These are phyloP conservation scores for Scolopax rusticola DNA, from an alignment of 2,797 vertebrate genomes.

Conservation along the genomic window DNA sequence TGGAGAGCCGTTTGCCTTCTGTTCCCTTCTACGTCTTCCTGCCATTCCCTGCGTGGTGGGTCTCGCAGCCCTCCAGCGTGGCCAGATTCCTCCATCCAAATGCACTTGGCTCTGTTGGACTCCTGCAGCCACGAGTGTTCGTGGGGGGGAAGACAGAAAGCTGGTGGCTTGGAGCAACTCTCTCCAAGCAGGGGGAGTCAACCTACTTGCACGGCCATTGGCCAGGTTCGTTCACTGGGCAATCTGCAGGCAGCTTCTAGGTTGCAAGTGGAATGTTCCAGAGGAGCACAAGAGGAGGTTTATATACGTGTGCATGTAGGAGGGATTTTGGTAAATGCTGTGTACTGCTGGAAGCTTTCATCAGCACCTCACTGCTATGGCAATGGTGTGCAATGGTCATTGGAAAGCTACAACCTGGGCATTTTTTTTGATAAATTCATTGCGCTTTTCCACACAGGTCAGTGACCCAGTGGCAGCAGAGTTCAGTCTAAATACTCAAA, in stretches of 20 bases:
- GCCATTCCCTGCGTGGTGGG: rapidly evolving
- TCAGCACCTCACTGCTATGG: background rate
- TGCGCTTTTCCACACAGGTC: conserved; percentile 75
- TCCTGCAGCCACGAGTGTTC: background rate
- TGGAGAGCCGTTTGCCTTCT: background rate
- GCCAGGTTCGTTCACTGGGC: background rate
- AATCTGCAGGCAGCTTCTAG: background rate
- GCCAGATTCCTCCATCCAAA: background rate
- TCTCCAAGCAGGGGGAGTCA: background rate
- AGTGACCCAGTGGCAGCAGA: conserved; percentile 88
- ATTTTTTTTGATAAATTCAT: background rate
- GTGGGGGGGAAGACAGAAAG: background rate
- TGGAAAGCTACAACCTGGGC: background rate
- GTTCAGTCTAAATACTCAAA: conserved; percentile 89
- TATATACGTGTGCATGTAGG: background rate
- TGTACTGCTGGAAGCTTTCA: background rate
- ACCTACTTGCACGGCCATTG: background rate
- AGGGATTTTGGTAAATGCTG: background rate
- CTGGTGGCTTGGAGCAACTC: background rate
- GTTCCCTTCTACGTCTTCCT: background rate
- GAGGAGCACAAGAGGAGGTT: background rate
- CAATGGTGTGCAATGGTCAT: background rate
- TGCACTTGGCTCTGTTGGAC: background rate
- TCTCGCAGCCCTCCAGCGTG: rapidly evolving
- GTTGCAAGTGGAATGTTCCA: background rate